Conservation (phyloP, 1,140 invertebrate genomes). For the Drosophila seguyi region DNA sequence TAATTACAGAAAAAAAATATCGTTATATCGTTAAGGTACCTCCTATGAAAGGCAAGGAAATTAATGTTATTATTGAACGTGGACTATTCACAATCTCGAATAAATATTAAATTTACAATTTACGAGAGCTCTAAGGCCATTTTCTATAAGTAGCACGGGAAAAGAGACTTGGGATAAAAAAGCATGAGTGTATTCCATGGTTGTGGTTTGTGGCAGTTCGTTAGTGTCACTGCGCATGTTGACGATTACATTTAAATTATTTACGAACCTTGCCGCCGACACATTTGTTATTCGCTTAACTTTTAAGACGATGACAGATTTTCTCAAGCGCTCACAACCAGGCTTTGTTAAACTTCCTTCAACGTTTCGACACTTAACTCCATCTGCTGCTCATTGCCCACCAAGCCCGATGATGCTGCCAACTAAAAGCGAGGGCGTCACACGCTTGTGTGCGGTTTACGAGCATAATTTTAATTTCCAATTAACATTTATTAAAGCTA, state of each 20-base stretch:
- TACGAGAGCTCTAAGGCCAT: slow-evolving; percentile 39
- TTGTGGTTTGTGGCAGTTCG: slow-evolving; percentile 62
- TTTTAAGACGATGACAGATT: slow-evolving; percentile 72
- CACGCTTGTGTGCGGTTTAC: slow-evolving; percentile 41
- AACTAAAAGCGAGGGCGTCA: slow-evolving; percentile 45
- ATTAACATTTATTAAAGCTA: slow-evolving; percentile 73
- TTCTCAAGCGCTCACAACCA: slow-evolving; percentile 27
- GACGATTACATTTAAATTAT: slow-evolving; percentile 81
- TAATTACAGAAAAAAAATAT: background rate
- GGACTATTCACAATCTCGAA: slow-evolving; percentile 68
- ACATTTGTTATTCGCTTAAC: slow-evolving; percentile 80
- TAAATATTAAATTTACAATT: slow-evolving; percentile 76
- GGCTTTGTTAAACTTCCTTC: slow-evolving; percentile 2
- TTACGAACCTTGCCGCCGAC: slow-evolving; percentile 62
- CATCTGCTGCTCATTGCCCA: background rate
- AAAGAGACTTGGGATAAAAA: background rate
- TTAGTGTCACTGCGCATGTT: slow-evolving; percentile 78
- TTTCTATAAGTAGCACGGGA: background rate
- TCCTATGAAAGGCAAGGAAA: background rate
- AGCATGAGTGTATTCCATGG: slow-evolving; percentile 11
- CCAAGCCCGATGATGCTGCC: background rate
- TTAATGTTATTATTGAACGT: slow-evolving; percentile 41
- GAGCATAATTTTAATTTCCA: slow-evolving; percentile 69
- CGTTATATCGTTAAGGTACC: background rate
- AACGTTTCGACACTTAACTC: background rate